Evolutionary conservation across 2,113 vertebrate species (phyloP).

Genomic region (Cebus imitator): DNA sequence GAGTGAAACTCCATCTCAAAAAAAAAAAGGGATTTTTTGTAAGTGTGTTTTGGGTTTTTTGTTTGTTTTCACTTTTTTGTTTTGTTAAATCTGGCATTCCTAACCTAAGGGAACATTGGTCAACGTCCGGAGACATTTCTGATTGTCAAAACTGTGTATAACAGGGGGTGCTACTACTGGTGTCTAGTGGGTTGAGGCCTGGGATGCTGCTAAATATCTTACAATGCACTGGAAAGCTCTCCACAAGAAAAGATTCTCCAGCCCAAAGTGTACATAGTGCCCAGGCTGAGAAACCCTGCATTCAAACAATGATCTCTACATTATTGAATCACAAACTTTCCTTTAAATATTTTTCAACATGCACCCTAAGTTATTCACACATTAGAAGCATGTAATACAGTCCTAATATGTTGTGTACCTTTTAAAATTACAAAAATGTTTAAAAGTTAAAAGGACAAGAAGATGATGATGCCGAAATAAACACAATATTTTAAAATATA

Average conservation of each 20-base stretch:
- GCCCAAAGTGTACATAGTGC: neutral
- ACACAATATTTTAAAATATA: neutral
- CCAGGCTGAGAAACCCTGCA: neutral
- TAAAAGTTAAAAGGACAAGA: slow-evolving; percentile 9
- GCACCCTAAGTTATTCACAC: neutral
- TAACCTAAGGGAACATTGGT: neutral
- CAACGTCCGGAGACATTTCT: neutral
- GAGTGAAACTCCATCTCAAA: no score
- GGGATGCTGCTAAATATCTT: neutral
- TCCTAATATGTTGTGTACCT: neutral
- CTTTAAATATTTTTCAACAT: neutral
- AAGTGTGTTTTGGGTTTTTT: neutral
- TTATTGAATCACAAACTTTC: neutral
- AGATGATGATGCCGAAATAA: neutral
- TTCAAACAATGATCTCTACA: neutral
- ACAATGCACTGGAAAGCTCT: neutral
- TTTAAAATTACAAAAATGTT: slow-evolving; percentile 34
- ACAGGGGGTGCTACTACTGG: no score
- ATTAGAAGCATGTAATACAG: neutral
- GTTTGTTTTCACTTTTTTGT: neutral
- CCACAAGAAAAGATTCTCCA: neutral
- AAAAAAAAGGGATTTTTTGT: neutral
- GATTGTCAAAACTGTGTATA: neutral
- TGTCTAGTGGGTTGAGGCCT: neutral
- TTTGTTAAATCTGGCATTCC: neutral